phyloP scores from a whole-genome alignment of 53 echinoderm and acorn worm genomes.

The Paelopatides confundens region DNA sequence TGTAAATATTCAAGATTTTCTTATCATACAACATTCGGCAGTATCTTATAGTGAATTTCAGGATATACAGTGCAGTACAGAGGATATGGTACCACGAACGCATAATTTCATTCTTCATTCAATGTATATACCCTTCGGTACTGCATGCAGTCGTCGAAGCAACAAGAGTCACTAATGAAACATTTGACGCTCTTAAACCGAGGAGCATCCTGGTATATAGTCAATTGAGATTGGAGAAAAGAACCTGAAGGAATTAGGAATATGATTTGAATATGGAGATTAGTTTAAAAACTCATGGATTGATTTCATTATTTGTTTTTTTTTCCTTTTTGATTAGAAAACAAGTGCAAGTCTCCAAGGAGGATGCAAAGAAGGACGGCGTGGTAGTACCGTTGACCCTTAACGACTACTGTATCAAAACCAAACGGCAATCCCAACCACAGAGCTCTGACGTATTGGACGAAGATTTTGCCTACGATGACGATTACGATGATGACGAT shows the following conservation, averaged over 20 bases:
- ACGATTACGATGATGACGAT: conserved; percentile 80
- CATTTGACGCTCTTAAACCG: no score
- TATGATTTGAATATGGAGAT: neutral
- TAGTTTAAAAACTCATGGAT: neutral
- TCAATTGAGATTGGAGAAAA: no score
- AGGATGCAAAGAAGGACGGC: conserved; percentile 87
- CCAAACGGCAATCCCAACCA: conserved; percentile 85
- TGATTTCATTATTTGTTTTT: neutral
- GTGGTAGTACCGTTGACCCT: conserved; percentile 88
- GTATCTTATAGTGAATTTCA: no score
- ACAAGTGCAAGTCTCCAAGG: conserved; percentile 86
- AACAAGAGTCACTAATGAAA: no score
- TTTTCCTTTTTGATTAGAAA: conserved; percentile 55
- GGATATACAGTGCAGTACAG: no score
- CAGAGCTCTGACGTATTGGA: conserved; percentile 86
- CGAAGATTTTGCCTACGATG: conserved; percentile 90
- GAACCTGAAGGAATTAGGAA: neutral
- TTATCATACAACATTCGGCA: no score
- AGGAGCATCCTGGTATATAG: no score
- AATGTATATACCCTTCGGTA: no score
- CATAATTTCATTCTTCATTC: no score
- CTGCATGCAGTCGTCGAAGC: no score
- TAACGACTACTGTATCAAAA: conserved; percentile 97
- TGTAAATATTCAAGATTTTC: no score
- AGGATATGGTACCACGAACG: no score